These are phyloP conservation scores for Blastobasis lacticolella DNA, from an alignment of 2,888 invertebrate genomes.

Conservation along the genomic window DNA sequence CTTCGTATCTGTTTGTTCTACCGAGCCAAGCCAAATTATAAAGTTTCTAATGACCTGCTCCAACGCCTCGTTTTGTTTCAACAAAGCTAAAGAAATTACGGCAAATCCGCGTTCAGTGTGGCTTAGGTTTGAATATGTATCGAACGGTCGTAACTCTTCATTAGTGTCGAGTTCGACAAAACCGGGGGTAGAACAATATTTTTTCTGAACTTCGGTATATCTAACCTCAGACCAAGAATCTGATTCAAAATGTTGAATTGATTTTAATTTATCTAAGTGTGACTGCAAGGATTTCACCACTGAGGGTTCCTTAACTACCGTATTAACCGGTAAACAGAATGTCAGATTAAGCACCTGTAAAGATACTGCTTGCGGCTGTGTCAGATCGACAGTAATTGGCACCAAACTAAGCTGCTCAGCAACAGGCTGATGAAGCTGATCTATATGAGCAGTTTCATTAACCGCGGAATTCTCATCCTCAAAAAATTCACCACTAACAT, in stretches of 20 bases:
- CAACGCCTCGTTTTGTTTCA: slow-evolving; percentile 1
- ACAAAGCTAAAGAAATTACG: not conserved
- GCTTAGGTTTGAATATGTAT: no score
- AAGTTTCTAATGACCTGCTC: not conserved
- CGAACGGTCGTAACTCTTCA: no score
- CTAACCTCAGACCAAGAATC: not conserved
- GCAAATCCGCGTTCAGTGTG: slow-evolving; percentile 1
- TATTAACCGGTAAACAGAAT: not conserved
- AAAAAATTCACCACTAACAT: no score
- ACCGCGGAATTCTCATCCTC: no score
- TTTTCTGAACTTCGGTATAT: not conserved
- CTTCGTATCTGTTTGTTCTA: no score
- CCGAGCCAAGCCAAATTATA: not conserved
- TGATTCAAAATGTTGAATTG: not conserved
- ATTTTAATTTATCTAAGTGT: not conserved
- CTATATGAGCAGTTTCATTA: no score
- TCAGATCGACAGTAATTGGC: no score
- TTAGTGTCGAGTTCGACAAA: slow-evolving; percentile 1
- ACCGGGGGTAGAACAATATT: not conserved
- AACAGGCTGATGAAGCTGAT: no score
- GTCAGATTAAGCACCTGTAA: not conserved
- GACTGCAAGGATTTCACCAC: not conserved
- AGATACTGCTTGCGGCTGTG: no score
- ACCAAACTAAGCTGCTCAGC: no score
- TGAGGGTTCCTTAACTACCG: no score